A percentile compares a stretch with the other conserved stretches of the same genome.
Conservation (phyloP, 2,113 vertebrate genomes). For the Menura novaehollandiae region DNA sequence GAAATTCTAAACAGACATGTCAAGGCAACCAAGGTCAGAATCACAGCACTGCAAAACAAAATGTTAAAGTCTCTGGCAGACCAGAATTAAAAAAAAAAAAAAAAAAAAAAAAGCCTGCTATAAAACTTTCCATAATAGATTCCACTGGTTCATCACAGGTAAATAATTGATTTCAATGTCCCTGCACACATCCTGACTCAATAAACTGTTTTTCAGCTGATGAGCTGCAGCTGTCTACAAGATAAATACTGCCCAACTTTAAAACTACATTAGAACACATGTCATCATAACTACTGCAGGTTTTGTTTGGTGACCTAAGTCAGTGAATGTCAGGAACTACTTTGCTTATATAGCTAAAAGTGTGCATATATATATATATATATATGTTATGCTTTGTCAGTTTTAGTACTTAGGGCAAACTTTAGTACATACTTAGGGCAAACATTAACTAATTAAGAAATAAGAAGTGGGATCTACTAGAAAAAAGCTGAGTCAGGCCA, state of each 20-base stretch:
- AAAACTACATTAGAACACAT: background rate
- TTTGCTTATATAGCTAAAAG: background rate
- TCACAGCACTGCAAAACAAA: background rate
- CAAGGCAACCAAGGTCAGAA: background rate
- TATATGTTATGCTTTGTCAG: background rate
- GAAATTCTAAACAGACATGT: background rate
- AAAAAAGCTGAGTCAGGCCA: background rate
- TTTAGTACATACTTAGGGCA: too few relatives aligned
- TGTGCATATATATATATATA: accelerated
- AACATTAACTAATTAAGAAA: conserved; percentile 2
- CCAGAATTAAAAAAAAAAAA: background rate
- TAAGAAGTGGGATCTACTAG: background rate
- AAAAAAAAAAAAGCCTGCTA: background rate
- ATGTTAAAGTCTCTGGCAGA: background rate
- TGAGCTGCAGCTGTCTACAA: background rate
- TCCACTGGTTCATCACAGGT: background rate
- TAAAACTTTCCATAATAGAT: background rate
- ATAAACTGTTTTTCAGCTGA: conserved; percentile 8
- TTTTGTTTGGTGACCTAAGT: background rate
- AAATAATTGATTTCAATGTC: conserved; percentile 35
- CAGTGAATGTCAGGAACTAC: background rate
- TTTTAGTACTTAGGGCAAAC: too few relatives aligned
- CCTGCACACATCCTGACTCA: background rate
- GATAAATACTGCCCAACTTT: conserved; percentile 5
- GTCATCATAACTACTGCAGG: background rate